Percentiles rank a stretch among this genome's conserved stretches.
phyloP scores from a whole-genome alignment of 2,888 invertebrate genomes.

The Melanostoma scalare region DNA sequence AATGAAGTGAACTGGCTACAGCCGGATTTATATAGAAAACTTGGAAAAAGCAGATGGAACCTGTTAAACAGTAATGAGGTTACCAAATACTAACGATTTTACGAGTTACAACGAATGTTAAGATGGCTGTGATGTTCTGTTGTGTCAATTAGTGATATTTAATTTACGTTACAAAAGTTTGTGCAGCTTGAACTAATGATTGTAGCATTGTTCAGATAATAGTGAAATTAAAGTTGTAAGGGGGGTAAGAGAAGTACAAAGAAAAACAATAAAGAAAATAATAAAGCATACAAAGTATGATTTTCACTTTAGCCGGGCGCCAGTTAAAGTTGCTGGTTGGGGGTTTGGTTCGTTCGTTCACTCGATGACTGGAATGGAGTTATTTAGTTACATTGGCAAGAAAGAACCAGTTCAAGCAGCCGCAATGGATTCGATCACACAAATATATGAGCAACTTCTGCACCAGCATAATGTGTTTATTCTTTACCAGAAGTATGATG shows the following conservation, averaged over 20 bases:
- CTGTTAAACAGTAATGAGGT: constrained; percentile 31
- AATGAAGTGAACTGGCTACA: constrained; percentile 20
- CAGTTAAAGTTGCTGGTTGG: too few relatives aligned
- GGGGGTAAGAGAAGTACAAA: too few relatives aligned
- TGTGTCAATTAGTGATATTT: constrained; percentile 21
- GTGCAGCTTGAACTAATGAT: constrained; percentile 11
- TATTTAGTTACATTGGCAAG: constrained; percentile 4
- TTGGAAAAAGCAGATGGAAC: constrained; percentile 32
- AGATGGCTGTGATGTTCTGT: background rate
- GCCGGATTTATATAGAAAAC: constrained; percentile 41
- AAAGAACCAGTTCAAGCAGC: constrained; percentile 18
- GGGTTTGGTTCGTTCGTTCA: too few relatives aligned
- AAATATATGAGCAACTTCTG: constrained; percentile 12
- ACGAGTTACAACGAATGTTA: background rate
- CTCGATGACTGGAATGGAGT: too few relatives aligned
- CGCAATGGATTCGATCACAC: background rate
- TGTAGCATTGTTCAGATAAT: background rate
- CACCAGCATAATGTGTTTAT: background rate
- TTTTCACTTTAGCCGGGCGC: too few relatives aligned
- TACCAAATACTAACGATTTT: background rate
- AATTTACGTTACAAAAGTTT: background rate
- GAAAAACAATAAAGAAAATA: too few relatives aligned
- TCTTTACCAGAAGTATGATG: constrained; percentile 23
- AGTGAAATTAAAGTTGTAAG: background rate
- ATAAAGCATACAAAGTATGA: too few relatives aligned